Evolutionary conservation across 2,113 vertebrate species (phyloP).

Genomic region (Puffinus mauretanicus): DNA sequence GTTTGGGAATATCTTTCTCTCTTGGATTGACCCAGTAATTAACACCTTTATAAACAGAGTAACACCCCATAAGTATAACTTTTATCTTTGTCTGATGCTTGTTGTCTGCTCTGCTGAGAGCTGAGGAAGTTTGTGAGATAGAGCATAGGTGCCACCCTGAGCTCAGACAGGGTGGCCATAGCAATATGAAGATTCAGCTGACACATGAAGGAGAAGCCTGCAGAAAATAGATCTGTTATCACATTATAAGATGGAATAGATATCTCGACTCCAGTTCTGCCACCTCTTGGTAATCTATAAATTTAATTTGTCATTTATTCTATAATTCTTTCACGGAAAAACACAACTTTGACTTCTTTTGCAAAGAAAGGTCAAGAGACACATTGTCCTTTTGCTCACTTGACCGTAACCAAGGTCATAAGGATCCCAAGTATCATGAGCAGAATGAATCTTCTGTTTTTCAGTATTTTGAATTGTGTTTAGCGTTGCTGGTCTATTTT

Average conservation of each 20-base stretch:
- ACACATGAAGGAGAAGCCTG: not conserved
- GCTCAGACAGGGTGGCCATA: not conserved
- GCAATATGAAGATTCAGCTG: not conserved
- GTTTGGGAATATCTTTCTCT: not conserved
- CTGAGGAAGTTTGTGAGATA: not conserved
- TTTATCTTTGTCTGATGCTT: not conserved
- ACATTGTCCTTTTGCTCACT: not conserved
- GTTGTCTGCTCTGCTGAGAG: not conserved
- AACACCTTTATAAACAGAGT: not conserved
- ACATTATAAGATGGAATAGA: not conserved
- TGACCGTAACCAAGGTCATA: not conserved
- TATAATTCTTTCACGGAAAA: not conserved
- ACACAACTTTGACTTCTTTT: not conserved
- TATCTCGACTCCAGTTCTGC: not conserved
- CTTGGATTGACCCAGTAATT: not conserved
- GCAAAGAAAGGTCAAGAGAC: not conserved
- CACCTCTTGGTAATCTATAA: not conserved
- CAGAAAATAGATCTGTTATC: not conserved
- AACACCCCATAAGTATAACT: not conserved
- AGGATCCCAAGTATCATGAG: not conserved
- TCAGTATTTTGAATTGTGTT: not conserved
- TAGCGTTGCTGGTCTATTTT: not conserved
- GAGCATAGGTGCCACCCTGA: not conserved
- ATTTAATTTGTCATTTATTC: not conserved
- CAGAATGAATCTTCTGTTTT: not conserved